These are phyloP conservation scores for Scelioninae gen. 2 DNA, from an alignment of 2,888 invertebrate species.

Conservation along the genomic window DNA sequence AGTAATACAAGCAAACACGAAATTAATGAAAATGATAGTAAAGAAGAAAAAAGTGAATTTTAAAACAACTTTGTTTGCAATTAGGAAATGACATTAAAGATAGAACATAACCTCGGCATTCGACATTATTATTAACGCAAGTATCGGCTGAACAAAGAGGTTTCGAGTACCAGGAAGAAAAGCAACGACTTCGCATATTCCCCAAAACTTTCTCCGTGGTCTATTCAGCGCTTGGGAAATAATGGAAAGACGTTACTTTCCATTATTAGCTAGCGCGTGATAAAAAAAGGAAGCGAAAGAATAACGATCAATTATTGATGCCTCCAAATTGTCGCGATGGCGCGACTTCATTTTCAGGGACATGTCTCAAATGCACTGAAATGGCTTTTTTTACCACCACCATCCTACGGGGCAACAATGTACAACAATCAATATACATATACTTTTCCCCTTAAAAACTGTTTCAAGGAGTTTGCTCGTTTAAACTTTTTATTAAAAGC, in stretches of 20 bases:
- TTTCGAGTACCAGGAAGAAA: conserved; percentile 40
- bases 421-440: no score
- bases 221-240: conserved; percentile 50
- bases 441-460: no score
- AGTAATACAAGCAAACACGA: neutral
- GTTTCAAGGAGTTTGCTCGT: no score
- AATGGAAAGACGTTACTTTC: conserved; percentile 50
- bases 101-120: no score
- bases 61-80: no score
- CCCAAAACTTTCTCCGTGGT: conserved; percentile 48
- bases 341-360: conserved; percentile 36
- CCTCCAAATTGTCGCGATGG: conserved; percentile 37
- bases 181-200: conserved; percentile 26
- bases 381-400: conserved; percentile 27
- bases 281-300: conserved; percentile 21
- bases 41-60: no score
- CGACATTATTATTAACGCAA: neutral
- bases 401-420: no score
- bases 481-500: no score
- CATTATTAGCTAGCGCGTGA: conserved; percentile 34
- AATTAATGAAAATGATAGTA: no score
- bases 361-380: conserved; percentile 40
- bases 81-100: no score
- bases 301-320: conserved; percentile 44
- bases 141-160: conserved; percentile 7